Base-by-base conservation (phyloP, 2,797 vertebrate genomes). In the Micropoecilia bifurca region DNA sequence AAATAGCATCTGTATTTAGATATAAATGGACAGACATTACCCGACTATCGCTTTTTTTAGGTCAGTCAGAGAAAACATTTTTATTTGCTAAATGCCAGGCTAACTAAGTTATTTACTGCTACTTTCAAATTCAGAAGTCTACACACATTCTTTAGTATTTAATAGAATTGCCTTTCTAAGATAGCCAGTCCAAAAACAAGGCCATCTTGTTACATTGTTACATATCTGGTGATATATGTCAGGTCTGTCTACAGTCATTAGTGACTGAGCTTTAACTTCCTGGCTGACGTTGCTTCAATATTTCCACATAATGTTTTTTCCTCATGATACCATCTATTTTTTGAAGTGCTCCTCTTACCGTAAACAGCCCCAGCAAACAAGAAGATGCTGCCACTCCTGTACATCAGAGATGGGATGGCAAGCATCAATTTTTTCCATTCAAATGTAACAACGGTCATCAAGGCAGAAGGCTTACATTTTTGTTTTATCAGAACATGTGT, bases 401-500 rank as follows among this genome's bases (percentile, higher is more conserved):
- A 30, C 57, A 6, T 59, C 28, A 59, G 13, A 59, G 13, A 6
- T 59, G 12, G 28, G 28, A 59, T 59, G 57, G 28, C 28, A 59
- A 59, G 28, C n/a, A 2, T 16, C 57, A 14, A 2, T 13, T 14
- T 59, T 59, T 59, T 59, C 3, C 57, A 9, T 55, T n/a, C 25
- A 55, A 55, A 55, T 25, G 3, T 25, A 55, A 55, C 22, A 55
- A 55, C 8, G 22, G 50, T 10, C 50, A 25, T 25, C 22, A 55
- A 10, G 0, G 14, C 50, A 3, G 6, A 25, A n/a, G 0, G 0
- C 22, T 28, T 57, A n/a, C 0, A n/a, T n/a, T 57, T 50, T n/a
- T 3, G 50, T 55, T 55, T 57, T 4, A 28, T 57, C 53, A 57
- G 53, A 28, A 28, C 3, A 57, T 57, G 25, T 57, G 25, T 57